Evolutionary conservation across 2,888 invertebrate genomes (phyloP), one percentile per base, ranked within the genome.

Genomic region (Spodoptera picta): DNA sequence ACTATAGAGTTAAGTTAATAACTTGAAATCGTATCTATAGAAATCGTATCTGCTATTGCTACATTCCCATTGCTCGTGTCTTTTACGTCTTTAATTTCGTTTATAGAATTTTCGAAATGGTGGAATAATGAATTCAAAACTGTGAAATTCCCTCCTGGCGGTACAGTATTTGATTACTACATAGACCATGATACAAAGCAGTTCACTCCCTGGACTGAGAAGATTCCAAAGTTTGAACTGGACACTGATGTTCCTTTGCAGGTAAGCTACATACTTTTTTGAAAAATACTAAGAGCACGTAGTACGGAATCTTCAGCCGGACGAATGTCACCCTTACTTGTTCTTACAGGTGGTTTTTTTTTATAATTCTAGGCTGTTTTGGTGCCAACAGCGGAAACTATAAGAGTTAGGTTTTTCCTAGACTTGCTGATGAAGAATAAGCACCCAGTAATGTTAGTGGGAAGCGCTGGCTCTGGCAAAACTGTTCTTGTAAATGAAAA

Each of bases 111-210:
- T 89, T 98, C 98, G 48, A 99, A 99, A 95, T 99, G 99, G 99
- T 99, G 99, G 98, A 95, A 97, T 12, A 98, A 98, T 85, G 99
- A 99, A 90, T 99, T 99, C 90, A 99, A 99, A 92, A 97, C 97
- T 27, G 96, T 99, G 3, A 98, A 98, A 90, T 99, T 99, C 89
- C 99, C 99, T 1, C 79, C 96, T 56, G 97, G 97, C 63, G 99
- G 98, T 4, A 98, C 98, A 1, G 98, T 99, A 6, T 99, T 99
- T 86, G 99, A 99, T 93, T 99, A 97, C 88, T 99, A 96, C 88
- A 97, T 99, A 84, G 99, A 99, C 87, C 90, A 96, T 47, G 99
- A 99, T 90, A 97, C 97, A 0, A 98, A 98, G 90, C 97, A 97
- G 80, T 98, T 99, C 87, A 95, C 97, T 31, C 96, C 97, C 0